phyloP scores from a whole-genome alignment of 30 jellyfish, hydroid and myxozoan genomes.

The Rhopilema esculentum region DNA sequence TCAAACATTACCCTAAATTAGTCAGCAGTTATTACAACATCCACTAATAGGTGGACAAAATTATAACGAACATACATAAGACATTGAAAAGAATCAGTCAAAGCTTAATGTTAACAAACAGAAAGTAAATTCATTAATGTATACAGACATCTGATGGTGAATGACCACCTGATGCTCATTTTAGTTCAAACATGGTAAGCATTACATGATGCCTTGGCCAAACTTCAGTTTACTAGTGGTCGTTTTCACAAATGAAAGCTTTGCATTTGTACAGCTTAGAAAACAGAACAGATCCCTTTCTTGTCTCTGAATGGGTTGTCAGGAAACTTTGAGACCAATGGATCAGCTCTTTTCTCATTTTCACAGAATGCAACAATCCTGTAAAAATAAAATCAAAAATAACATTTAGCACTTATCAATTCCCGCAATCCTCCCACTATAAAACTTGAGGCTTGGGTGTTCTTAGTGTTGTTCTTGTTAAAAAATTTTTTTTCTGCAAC shows the following conservation, averaged over 20 bases:
- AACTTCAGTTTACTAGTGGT: not conserved
- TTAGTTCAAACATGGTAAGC: not conserved
- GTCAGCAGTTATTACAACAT: too few species aligned
- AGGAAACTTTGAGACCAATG: conserved; percentile 72
- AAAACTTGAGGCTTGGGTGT: too few species aligned
- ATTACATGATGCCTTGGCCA: not conserved
- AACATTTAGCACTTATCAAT: not conserved
- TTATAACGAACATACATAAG: too few species aligned
- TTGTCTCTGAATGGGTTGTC: conserved; percentile 91
- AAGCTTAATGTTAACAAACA: not conserved
- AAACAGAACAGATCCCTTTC: conserved; percentile 51
- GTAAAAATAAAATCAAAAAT: not conserved
- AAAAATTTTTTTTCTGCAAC: too few species aligned
- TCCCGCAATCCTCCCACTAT: too few species aligned
- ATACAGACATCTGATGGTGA: not conserved
- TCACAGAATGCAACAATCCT: conserved; percentile 88
- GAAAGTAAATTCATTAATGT: too few species aligned
- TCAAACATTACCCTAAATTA: too few species aligned
- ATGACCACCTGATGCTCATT: too few species aligned
- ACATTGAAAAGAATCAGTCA: not conserved
- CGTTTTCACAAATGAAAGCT: not conserved
- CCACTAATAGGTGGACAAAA: too few species aligned
- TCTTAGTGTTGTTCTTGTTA: too few species aligned
- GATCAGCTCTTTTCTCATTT: conserved; percentile 78
- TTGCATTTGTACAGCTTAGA: conserved; percentile 5